Percentiles rank a stretch among this genome's conserved stretches.
Evolutionary conservation across 2,797 vertebrate genomes (phyloP).

Genomic region (Propithecus perrieri): DNA sequence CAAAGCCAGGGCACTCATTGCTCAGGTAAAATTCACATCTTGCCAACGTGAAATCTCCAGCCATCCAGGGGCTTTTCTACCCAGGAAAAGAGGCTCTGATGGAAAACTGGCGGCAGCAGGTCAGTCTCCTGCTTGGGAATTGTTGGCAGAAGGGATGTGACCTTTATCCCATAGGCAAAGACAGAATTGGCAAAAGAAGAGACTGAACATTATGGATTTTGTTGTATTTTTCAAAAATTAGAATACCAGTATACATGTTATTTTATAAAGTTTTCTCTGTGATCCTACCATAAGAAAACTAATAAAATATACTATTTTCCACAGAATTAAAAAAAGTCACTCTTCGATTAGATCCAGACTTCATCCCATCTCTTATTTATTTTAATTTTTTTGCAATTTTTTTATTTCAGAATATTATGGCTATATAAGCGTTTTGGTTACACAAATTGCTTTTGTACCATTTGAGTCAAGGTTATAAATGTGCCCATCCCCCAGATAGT

Average conservation of each 20-base stretch:
- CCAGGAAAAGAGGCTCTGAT: neutral
- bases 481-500: neutral
- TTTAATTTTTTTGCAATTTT: neutral
- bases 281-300: neutral
- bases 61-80: neutral
- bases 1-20: neutral
- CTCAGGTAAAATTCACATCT: neutral
- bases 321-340: neutral
- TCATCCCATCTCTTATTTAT: neutral
- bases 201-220: neutral
- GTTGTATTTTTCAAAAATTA: neutral
- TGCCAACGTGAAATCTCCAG: neutral
- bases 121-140: neutral
- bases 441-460: neutral
- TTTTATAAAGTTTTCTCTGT: constrained; percentile 17
- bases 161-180: neutral
- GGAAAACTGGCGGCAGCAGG: neutral
- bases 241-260: neutral
- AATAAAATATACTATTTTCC: neutral
- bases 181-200: neutral
- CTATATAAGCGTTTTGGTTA: neutral
- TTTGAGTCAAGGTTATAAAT: neutral
- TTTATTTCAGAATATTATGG: neutral
- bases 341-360: neutral
- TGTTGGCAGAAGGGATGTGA: neutral